These are phyloP conservation scores for Azemiops feae DNA, from an alignment of 2,113 vertebrate species.

Conservation along the genomic window DNA sequence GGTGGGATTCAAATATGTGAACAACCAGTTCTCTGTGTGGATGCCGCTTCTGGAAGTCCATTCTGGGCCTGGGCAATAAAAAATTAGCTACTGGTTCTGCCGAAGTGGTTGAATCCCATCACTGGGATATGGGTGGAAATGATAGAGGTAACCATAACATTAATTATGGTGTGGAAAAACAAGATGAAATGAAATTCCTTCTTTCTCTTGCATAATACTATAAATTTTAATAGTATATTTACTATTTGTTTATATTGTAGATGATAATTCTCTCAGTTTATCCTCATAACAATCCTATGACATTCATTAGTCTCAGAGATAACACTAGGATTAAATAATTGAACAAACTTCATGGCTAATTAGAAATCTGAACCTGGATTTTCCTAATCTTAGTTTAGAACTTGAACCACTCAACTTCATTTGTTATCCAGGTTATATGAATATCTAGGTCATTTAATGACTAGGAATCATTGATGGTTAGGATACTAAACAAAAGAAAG, in stretches of 20 bases:
- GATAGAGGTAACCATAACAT: neutral
- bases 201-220: neutral
- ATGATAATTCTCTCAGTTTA: neutral
- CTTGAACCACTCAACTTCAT: neutral
- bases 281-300: neutral
- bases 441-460: neutral
- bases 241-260: neutral
- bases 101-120: too few species aligned
- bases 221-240: neutral
- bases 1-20: too few species aligned
- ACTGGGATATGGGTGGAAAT: too few species aligned
- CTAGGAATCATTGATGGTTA: neutral
- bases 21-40: too few species aligned
- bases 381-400: neutral
- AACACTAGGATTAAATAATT: neutral
- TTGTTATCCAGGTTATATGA: neutral
- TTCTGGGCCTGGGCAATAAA: too few species aligned
- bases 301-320: neutral
- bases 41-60: too few species aligned
- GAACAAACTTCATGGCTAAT: neutral
- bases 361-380: neutral
- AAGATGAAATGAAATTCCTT: neutral
- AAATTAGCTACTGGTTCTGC: too few species aligned
- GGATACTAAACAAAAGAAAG: neutral
- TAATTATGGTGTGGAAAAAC: neutral